Percentiles rank a stretch among this genome's conserved stretches.
These are phyloP conservation scores for Macropus fuliginosus DNA, from an alignment of 2,797 vertebrate genomes.

Conservation along the genomic window DNA sequence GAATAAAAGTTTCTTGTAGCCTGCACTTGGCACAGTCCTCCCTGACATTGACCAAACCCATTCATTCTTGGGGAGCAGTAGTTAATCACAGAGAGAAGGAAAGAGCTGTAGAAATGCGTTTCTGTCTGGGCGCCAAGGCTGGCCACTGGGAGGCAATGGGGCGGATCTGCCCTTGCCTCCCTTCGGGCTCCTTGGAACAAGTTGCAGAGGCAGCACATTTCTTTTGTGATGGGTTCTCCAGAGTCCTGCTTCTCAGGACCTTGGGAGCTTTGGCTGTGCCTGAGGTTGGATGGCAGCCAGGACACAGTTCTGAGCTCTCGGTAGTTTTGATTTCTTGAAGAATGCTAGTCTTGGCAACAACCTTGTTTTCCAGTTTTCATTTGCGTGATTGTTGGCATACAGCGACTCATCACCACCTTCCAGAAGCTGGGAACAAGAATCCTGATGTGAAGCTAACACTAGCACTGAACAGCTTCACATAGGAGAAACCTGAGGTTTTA, in stretches of 20 bases:
- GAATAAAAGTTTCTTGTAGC: neutral
- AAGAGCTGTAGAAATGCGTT: neutral
- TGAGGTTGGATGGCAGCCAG: neutral
- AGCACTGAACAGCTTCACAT: neutral
- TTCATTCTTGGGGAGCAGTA: neutral
- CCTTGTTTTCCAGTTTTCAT: neutral
- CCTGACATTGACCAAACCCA: neutral
- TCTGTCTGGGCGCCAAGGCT: neutral
- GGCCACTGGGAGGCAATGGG: neutral
- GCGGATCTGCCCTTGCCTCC: neutral
- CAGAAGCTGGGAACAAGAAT: neutral
- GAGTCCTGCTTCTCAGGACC: slow-evolving; percentile 2
- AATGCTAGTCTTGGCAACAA: neutral
- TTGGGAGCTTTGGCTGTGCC: neutral
- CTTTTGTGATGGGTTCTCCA: neutral
- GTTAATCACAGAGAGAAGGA: neutral
- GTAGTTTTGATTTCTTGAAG: neutral
- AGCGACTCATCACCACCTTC: neutral
- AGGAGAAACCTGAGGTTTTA: neutral
- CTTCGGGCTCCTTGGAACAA: neutral
- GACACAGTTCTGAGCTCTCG: neutral
- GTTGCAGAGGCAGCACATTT: neutral
- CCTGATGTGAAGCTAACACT: neutral
- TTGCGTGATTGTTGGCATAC: neutral
- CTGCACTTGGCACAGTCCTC: neutral